Conservation (phyloP, 2,113 vertebrate species). For the Mohoua ochrocephala region DNA sequence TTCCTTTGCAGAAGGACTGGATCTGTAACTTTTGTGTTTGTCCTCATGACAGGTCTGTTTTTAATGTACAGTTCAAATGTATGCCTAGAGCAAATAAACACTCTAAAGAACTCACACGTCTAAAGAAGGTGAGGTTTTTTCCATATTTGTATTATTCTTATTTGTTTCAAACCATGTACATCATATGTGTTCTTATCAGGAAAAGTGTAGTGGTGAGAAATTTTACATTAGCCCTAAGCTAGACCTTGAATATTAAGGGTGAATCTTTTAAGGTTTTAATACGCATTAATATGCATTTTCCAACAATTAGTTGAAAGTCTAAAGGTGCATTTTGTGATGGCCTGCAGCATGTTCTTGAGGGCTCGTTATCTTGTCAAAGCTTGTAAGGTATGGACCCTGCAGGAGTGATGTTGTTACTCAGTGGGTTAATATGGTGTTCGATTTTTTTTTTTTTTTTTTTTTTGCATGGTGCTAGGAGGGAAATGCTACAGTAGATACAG, state of each 20-base stretch:
- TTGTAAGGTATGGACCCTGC: constrained; percentile 6
- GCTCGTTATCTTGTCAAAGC: constrained; percentile 62
- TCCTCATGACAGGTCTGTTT: background rate
- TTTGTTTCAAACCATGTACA: background rate
- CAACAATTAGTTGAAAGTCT: constrained; percentile 13
- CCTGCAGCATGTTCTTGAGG: constrained; percentile 28
- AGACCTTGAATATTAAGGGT: background rate
- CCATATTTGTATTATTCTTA: background rate
- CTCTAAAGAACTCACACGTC: background rate
- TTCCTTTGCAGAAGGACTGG: background rate
- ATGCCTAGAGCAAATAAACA: background rate
- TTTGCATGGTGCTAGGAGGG: background rate
- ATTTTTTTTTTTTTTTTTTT: background rate
- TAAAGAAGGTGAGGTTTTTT: background rate
- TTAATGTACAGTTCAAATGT: background rate
- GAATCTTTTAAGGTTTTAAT: constrained; percentile 10
- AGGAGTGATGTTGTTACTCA: constrained; percentile 41
- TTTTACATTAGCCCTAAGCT: background rate
- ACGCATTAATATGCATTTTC: background rate
- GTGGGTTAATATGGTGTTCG: background rate
- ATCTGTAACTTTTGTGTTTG: background rate
- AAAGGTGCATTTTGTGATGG: constrained; percentile 30
- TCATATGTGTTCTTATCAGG: background rate
- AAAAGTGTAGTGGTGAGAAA: background rate
- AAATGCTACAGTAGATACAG: background rate